Conservation (phyloP, 2,113 vertebrate species). For the Gopherus evgoodei region DNA sequence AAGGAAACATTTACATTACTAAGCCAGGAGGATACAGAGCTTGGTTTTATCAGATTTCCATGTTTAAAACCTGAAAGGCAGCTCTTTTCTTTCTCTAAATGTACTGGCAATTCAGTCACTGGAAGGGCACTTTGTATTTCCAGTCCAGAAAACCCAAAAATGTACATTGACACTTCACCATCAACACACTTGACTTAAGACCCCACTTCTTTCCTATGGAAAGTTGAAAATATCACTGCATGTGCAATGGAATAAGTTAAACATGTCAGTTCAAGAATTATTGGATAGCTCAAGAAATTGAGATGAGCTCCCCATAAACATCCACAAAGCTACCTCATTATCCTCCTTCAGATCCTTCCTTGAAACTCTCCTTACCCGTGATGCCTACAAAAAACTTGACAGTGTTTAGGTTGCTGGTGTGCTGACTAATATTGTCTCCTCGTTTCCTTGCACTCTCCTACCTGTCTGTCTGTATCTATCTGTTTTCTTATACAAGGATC, state of each 20-base stretch:
- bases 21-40: conserved; percentile 45
- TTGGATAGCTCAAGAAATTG: background rate
- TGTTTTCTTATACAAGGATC: background rate
- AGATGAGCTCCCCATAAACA: background rate
- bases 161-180: rapidly evolving
- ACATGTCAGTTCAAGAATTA: rapidly evolving
- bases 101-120: conserved; percentile 6
- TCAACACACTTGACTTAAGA: rapidly evolving
- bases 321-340: background rate
- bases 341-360: background rate
- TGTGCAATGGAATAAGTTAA: background rate
- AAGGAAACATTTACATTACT: conserved; percentile 66
- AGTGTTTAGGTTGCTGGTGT: background rate
- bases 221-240: background rate
- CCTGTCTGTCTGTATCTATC: background rate
- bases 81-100: conserved; percentile 3
- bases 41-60: conserved; percentile 42
- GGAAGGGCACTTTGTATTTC: background rate
- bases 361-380: background rate
- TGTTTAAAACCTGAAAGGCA: background rate
- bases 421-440: background rate
- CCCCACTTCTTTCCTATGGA: background rate
- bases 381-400: background rate
- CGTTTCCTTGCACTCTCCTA: background rate
- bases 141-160: background rate